A percentile compares a stretch with the other conserved stretches of the same genome.
Conservation (phyloP, 1,140 invertebrate species). For the Maniola jurtina region DNA sequence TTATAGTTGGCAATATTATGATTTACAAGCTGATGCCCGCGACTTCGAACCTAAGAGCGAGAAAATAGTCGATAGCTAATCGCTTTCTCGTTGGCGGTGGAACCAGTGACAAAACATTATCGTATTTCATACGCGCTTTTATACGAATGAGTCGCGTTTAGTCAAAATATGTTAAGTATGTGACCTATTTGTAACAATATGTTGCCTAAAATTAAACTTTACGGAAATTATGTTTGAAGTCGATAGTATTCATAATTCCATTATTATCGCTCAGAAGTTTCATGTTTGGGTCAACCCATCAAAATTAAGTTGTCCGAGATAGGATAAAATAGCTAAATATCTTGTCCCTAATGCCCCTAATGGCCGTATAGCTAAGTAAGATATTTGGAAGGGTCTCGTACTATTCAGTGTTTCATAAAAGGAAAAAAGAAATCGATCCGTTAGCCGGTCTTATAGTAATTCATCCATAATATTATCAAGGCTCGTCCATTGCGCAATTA, state of each 20-base stretch:
- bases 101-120: no score
- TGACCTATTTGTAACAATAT: no score
- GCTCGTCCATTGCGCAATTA: no score
- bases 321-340: conserved; percentile 10
- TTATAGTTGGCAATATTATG: no score
- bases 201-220: background rate
- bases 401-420: background rate
- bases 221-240: background rate
- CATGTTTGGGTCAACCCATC: conserved; percentile 10
- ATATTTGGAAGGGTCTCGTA: background rate
- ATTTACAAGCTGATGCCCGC: no score
- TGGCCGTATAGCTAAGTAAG: background rate
- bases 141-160: no score
- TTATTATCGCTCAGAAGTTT: background rate
- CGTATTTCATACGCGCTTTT: no score
- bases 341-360: conserved; percentile 4
- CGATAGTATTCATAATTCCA: background rate
- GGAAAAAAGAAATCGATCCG: background rate
- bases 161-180: no score
- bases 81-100: no score
- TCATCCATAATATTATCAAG: no score
- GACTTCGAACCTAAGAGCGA: no score
- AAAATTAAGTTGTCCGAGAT: conserved; percentile 13
- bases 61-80: no score
- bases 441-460: background rate